phyloP scores from a whole-genome alignment of 2,888 invertebrate genomes.

The Calameuta idolon region DNA sequence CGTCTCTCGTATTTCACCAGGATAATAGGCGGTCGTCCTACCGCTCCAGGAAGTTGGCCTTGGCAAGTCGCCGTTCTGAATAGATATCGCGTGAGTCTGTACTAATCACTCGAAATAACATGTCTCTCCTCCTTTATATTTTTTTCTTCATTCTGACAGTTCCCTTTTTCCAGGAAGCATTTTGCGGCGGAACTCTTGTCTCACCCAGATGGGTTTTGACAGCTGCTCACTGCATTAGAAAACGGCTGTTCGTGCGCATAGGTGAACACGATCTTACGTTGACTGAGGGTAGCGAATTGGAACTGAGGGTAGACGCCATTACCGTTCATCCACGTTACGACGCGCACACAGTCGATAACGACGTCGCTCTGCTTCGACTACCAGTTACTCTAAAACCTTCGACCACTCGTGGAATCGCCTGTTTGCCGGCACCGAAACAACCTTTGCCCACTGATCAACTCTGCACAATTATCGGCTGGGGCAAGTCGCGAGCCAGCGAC shows the following conservation, averaged over 20 bases:
- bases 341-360: conserved; percentile 90
- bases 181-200: conserved; percentile 89
- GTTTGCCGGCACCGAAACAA: conserved; percentile 81
- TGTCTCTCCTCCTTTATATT: not conserved
- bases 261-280: conserved; percentile 87
- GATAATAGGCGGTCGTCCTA: conserved; percentile 88
- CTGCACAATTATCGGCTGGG: conserved; percentile 94
- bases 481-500: conserved; percentile 82
- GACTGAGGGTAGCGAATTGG: conserved; percentile 81
- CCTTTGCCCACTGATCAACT: conserved; percentile 75
- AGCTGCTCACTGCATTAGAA: conserved; percentile 87
- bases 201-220: conserved; percentile 87
- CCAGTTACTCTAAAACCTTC: conserved; percentile 63
- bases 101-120: conserved; percentile 1
- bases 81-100: conserved; percentile 76
- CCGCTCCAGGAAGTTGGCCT: conserved; percentile 88
- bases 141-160: not conserved
- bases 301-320: conserved; percentile 79
- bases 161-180: conserved; percentile 76
- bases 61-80: conserved; percentile 95
- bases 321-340: conserved; percentile 89
- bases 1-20: conserved; percentile 69
- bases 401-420: conserved; percentile 76
- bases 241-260: conserved; percentile 81
- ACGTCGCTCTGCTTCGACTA: conserved; percentile 86